Conservation (phyloP, 2,888 invertebrate species). For the Ochropleura plecta region DNA sequence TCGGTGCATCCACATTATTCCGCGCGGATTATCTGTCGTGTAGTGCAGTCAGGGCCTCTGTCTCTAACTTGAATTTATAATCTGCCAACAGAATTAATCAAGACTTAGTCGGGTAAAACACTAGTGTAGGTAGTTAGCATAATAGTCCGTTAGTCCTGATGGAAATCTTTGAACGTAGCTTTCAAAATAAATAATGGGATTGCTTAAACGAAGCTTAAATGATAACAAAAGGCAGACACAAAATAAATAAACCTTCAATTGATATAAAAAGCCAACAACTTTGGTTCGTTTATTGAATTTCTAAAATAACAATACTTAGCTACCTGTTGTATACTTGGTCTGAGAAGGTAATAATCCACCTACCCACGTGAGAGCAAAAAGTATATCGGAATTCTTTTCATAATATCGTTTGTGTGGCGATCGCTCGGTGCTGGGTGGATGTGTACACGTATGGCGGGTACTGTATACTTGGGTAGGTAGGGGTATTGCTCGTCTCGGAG, state of each 20-base stretch:
- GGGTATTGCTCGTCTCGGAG: conserved; percentile 74
- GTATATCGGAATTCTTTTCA: conserved; percentile 58
- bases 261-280: conserved; percentile 18
- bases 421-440: conserved; percentile 46
- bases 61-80: conserved; percentile 71
- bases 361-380: conserved; percentile 49
- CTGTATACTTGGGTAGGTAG: conserved; percentile 46
- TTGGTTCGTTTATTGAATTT: conserved; percentile 48
- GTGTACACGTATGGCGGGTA: conserved; percentile 47
- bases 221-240: conserved; percentile 9
- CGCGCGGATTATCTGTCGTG: conserved; percentile 79
- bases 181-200: conserved; percentile 14
- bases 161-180: not conserved
- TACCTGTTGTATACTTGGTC: conserved; percentile 51
- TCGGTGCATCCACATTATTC: conserved; percentile 80
- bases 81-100: conserved; percentile 75
- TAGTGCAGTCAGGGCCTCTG: conserved; percentile 71
- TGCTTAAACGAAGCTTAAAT: conserved; percentile 1
- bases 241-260: conserved; percentile 29
- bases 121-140: conserved; percentile 19
- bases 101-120: conserved; percentile 49
- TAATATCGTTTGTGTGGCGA: conserved; percentile 61
- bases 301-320: conserved; percentile 49
- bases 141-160: not conserved
- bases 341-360: conserved; percentile 55